Base-by-base conservation (phyloP, 2,888 invertebrate genomes). In the Synanthedon formicaeformis region DNA sequence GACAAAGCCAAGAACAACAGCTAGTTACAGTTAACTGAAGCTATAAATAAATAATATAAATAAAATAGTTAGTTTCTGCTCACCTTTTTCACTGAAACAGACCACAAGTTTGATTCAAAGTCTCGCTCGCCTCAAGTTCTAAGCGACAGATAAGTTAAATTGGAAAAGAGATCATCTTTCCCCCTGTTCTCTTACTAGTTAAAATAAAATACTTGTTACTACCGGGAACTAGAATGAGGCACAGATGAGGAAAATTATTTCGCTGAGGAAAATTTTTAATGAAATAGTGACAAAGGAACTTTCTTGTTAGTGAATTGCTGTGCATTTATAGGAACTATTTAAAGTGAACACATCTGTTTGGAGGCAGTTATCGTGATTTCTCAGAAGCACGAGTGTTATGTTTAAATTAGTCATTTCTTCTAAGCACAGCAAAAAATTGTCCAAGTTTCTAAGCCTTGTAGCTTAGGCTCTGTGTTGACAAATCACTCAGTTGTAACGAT, bases 91-190 rank as follows among this genome's bases (percentile, higher is more conserved):
- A 52, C 52, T 53, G 50, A 41, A 14, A 34, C 13, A 4, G 14
- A 5, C 10, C 34, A 13, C 45, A 45, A 45, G 13, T 45, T 45
- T 45, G 45, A 45, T 45, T 45, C 34, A 34, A 34, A 34, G 34
- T 45, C 45, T 12, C 12, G 45, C 45, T 13, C 12, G 13, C 45
- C 50, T 13, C 57, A 56, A 56, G 56, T 60, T 55, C 61, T 63
- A 59, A 65, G 61, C 58, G 56, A 34, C 54, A 66, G 70, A 69
- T 75, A 75, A 75, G 75, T 73, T 71, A 75, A 75, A 75, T 75
- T 75, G 75, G 63, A 75, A 74, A 68, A 64, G 73, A 67, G 71
- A 73, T 73, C 67, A 75, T 75, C 71, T 69, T 65, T 54, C 50
- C 52, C 51, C 13, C 45, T 45, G 13, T 14, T 45, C 13, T 45